Base-by-base conservation (phyloP, 2,113 vertebrate species). In the Gobiocypris rarus region DNA sequence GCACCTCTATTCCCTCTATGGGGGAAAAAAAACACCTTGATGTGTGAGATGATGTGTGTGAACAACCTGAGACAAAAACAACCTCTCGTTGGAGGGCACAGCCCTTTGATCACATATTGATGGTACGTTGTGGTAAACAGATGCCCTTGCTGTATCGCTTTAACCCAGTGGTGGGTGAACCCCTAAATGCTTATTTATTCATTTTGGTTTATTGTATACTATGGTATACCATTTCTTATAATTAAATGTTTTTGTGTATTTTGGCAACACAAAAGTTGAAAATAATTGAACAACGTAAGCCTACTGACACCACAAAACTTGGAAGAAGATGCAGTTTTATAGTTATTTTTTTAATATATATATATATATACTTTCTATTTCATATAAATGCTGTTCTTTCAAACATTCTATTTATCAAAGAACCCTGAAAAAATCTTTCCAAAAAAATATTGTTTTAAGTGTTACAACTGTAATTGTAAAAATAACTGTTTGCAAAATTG, bases 51-150 rank as follows among this genome's bases (percentile, higher is more conserved):
- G 45, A 75, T 75, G 73, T 28, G 17, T 75, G 43, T 8, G 73
- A 75, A 17, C 48, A 52, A 48, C 48, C 24, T 24, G 14, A 75
- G 26, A 52, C 48, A 24, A 59, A 74, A 83, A 73, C 48, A 61
- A 50, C 2, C 28, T 78, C 22, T 26, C 1, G 6, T n/a, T 2
- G 24, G 13, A 50, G 26, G 45, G 73, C 73, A 75, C 38, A 26
- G 5, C 43, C 41, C 70, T 73, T 73, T 73, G 70, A 73, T 73
- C 45, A 75, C 45, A 31, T 75, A 75, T 75, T 75, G 48, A 75
- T 75, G 73, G 14, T 52, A 26, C 1, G 24, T 52, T 75, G n/a
- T 50, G 71, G 71, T 75, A 52, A 52, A 52, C 73, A 75, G 24
- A 75, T 28, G 48, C 26, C 26, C 73, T 52, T 52, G 70, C 41